Evolutionary conservation across 2,797 vertebrate species (phyloP), one percentile per base, ranked within the genome.

Genomic region (Sebastes baramenuke): DNA sequence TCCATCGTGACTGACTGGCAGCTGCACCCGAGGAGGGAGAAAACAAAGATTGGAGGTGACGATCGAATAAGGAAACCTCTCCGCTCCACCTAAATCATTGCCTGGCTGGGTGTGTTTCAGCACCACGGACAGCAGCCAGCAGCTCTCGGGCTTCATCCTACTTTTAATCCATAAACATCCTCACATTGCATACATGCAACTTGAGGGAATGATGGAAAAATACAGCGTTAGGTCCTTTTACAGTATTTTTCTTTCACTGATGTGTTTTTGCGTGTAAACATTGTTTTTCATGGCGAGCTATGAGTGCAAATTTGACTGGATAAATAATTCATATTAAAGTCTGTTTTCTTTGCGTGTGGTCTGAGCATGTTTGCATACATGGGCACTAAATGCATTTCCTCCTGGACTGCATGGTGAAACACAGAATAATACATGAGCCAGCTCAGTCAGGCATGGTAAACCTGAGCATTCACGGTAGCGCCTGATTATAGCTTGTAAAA

Each of bases 121-220:
- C 69, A 84, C 81, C 86, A 32, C 24, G 56, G 81, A 85, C 85
- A 85, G 87, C 80, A 54, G 78, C 77, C 76, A 67, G 72, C 75
- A 25, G 62, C 74, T 61, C 54, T 8, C 29, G 2, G 32, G 14
- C 67, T 49, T 58, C 65, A 6, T 34, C 65, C 2, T 4, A n/a
- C 71, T 61, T 46, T 46, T 29, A 38, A 69, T 42, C 68, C 75
- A 20, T 5, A 65, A 61, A 13, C n/a, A n/a, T 76, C 52, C n/a
- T 52, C 55, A 20, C 36, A 27, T 52, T 8, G 46, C 18, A 18
- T 49, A 49, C 46, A 5, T 54, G 3, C 9, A 52, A 69, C 32
- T 30, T 8, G 22, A 56, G 10, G 38, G 18, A 56, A 24, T 9
- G 9, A 62, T 22, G 30, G 5, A 34, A n/a, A 61, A n/a, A 20